phyloP scores from a whole-genome alignment of 2,113 vertebrate genomes.

The Oncorhynchus mykiss region DNA sequence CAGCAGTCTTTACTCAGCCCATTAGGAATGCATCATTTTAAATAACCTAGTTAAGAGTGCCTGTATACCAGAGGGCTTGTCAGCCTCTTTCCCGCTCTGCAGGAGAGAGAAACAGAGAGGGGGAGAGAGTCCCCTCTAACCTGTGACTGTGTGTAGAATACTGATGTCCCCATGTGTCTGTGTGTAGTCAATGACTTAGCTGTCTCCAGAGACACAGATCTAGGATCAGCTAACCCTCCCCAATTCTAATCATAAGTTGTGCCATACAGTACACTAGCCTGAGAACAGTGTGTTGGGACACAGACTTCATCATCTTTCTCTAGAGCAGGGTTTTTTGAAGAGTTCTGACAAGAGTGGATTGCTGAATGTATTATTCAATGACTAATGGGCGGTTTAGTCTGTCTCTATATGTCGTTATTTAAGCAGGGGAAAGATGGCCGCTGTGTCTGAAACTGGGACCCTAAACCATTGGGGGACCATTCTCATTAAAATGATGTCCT shows the following conservation, averaged over 20 bases:
- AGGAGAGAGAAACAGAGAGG: not conserved
- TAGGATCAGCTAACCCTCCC: not conserved
- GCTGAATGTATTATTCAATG: not conserved
- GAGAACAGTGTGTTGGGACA: not conserved
- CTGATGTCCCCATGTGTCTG: slow-evolving; percentile 5
- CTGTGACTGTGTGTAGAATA: not conserved
- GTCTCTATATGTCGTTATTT: not conserved
- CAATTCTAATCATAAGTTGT: not conserved
- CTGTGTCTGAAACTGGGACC: too few species aligned
- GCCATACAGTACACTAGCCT: not conserved
- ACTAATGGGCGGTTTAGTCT: not conserved
- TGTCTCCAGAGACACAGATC: not conserved
- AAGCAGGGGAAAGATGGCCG: not conserved
- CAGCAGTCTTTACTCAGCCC: too few species aligned
- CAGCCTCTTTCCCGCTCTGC: not conserved
- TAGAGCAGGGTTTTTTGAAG: not conserved
- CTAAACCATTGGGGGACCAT: too few species aligned
- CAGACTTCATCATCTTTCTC: not conserved
- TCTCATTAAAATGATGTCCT: too few species aligned
- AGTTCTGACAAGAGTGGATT: not conserved
- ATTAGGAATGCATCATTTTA: too few species aligned
- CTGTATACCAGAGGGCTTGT: not conserved
- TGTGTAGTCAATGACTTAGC: not conserved
- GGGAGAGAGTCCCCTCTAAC: not conserved
- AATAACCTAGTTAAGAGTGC: not conserved